Percentiles rank a stretch among this genome's conserved stretches.
Evolutionary conservation across 2,888 invertebrate species (phyloP).

Genomic region (Tenthredo amoena): DNA sequence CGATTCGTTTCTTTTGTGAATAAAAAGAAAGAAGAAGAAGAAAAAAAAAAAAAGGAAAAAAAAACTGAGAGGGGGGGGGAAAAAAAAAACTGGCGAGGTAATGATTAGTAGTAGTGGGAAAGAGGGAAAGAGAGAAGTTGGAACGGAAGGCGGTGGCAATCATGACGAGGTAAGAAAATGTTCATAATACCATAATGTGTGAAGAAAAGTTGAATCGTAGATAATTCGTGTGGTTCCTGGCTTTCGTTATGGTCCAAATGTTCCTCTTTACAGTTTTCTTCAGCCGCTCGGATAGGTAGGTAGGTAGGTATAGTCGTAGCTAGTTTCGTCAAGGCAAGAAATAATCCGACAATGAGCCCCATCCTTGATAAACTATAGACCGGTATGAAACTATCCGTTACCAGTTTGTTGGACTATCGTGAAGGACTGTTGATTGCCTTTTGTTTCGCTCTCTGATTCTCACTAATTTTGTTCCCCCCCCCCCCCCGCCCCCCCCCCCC

Average conservation of each 20-base stretch:
- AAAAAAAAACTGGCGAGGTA: background rate
- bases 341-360: constrained; percentile 33
- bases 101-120: constrained; percentile 33
- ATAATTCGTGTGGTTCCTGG: constrained; percentile 64
- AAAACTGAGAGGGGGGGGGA: background rate
- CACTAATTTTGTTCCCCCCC: background rate
- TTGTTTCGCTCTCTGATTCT: constrained; percentile 39
- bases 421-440: constrained; percentile 23
- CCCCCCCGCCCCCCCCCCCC: too few relatives aligned
- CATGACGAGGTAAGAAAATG: constrained; percentile 75
- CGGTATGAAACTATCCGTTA: constrained; percentile 29
- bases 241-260: constrained; percentile 71
- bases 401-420: background rate
- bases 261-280: constrained; percentile 64
- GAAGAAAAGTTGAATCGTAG: constrained; percentile 70
- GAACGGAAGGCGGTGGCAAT: constrained; percentile 59
- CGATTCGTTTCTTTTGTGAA: background rate
- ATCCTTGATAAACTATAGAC: constrained; percentile 25
- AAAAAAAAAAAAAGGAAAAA: background rate
- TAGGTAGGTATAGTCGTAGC: background rate
- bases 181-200: constrained; percentile 75
- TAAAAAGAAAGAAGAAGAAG: background rate
- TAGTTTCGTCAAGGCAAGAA: constrained; percentile 36
- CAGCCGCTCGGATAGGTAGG: background rate
- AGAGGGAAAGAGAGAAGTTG: constrained; percentile 54